phyloP scores from a whole-genome alignment of 2,888 invertebrate species.

The Hetaerina titia region DNA sequence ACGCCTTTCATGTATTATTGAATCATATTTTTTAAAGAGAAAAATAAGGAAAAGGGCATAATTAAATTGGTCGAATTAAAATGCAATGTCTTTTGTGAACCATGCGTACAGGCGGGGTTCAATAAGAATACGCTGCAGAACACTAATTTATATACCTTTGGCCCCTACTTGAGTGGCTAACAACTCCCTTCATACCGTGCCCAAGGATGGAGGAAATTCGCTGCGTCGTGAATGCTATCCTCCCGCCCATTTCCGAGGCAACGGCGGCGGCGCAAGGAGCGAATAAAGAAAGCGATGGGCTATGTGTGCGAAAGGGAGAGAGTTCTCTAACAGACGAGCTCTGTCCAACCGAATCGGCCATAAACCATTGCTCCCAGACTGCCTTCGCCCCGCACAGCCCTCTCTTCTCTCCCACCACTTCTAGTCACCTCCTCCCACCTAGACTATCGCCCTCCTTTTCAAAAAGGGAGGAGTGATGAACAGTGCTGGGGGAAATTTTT shows the following conservation, averaged over 20 bases:
- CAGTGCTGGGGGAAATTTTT: not conserved
- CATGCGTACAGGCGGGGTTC: not conserved
- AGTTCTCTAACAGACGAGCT: not conserved
- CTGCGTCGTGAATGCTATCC: not conserved
- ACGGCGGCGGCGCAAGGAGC: not conserved
- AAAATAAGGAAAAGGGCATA: not conserved
- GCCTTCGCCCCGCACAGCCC: not conserved
- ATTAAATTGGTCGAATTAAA: not conserved
- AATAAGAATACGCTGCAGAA: not conserved
- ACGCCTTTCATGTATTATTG: not conserved
- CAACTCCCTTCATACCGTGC: not conserved
- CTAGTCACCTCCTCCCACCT: not conserved
- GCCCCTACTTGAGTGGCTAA: not conserved
- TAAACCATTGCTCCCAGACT: not conserved
- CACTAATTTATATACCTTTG: not conserved
- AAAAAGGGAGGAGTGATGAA: not conserved
- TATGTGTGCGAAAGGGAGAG: not conserved
- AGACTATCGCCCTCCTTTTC: slow-evolving; percentile 51
- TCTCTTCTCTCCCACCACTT: not conserved
- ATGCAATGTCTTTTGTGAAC: not conserved
- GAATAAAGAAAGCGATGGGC: not conserved
- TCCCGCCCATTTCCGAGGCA: not conserved
- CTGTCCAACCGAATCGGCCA: slow-evolving; percentile 18
- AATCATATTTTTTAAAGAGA: not conserved
- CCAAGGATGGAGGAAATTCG: not conserved